Conservation (phyloP, 2,888 invertebrate genomes). For the Tetheella fluctuosa region DNA sequence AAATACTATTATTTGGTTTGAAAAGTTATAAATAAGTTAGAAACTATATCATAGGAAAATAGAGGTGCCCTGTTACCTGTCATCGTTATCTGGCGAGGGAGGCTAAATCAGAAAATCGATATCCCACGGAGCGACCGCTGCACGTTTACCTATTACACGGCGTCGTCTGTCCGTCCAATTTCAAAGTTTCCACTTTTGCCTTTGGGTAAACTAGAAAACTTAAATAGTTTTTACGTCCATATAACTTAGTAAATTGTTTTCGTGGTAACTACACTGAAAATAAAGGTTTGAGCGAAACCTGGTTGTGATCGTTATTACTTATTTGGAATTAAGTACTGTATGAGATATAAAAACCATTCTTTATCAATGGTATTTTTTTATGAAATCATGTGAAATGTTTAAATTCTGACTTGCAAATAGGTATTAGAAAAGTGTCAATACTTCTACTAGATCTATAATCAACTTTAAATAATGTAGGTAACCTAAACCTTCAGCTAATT, state of each 20-base stretch:
- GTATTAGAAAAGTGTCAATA: too few species aligned
- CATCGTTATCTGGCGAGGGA: constrained; percentile 73
- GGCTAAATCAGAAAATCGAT: constrained; percentile 82
- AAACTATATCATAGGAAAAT: constrained; percentile 18
- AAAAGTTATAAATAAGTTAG: constrained; percentile 20
- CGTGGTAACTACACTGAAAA: constrained; percentile 16
- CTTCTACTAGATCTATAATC: too few species aligned
- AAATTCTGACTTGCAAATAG: too few species aligned
- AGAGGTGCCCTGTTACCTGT: constrained; percentile 54
- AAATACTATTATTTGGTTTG: constrained; percentile 18
- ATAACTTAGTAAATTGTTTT: constrained; percentile 24
- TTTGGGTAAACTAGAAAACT: constrained; percentile 36
- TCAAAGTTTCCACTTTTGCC: constrained; percentile 53
- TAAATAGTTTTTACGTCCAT: constrained; percentile 39
- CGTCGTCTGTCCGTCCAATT: constrained; percentile 51
- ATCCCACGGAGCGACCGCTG: constrained; percentile 46
- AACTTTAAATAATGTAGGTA: too few species aligned
- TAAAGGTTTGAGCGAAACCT: constrained; percentile 20
- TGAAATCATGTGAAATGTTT: too few species aligned
- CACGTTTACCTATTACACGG: constrained; percentile 51
- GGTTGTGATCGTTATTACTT: background rate
- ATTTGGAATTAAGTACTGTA: background rate
- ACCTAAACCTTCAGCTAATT: too few species aligned
- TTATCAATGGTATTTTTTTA: too few species aligned
- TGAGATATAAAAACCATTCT: too few species aligned